Conservation (phyloP, 1,140 invertebrate species). For the Laodelphax striatellus region DNA sequence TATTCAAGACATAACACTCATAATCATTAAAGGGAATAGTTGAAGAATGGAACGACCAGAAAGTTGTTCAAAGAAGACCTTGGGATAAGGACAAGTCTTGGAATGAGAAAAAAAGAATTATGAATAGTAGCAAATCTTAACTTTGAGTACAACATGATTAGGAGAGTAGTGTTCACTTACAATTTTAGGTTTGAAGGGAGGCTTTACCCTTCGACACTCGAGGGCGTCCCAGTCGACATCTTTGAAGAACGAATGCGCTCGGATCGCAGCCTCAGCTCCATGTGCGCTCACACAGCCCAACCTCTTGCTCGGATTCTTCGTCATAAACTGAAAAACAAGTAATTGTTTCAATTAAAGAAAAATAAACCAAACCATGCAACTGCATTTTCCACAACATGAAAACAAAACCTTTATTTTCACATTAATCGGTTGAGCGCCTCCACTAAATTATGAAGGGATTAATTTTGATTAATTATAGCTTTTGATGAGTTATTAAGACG, state of each 20-base stretch:
- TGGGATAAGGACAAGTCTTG: too few species aligned
- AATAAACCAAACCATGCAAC: neutral
- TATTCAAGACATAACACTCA: too few species aligned
- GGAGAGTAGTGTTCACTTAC: conserved; percentile 47
- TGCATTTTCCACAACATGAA: neutral
- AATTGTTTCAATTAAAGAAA: neutral
- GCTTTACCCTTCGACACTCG: conserved; percentile 79
- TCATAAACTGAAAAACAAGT: conserved; percentile 72
- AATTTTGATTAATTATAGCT: too few species aligned
- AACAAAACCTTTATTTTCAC: too few species aligned
- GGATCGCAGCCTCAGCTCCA: conserved; percentile 75
- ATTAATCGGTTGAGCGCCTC: too few species aligned
- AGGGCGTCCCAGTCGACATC: conserved; percentile 94
- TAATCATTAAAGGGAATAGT: too few species aligned
- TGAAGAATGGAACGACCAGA: too few species aligned
- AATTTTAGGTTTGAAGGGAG: conserved; percentile 96
- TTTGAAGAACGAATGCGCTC: conserved; percentile 88
- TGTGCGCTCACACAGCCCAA: conserved; percentile 76
- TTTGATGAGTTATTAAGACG: too few species aligned
- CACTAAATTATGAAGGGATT: too few species aligned
- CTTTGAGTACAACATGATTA: neutral
- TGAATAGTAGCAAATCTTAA: too few species aligned
- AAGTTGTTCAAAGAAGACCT: too few species aligned
- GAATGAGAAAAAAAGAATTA: too few species aligned
- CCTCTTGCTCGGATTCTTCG: conserved; percentile 89